A percentile compares a stretch with the other conserved stretches of the same genome.
Conservation (phyloP, 2,888 invertebrate genomes). For the Brachyptera risi region DNA sequence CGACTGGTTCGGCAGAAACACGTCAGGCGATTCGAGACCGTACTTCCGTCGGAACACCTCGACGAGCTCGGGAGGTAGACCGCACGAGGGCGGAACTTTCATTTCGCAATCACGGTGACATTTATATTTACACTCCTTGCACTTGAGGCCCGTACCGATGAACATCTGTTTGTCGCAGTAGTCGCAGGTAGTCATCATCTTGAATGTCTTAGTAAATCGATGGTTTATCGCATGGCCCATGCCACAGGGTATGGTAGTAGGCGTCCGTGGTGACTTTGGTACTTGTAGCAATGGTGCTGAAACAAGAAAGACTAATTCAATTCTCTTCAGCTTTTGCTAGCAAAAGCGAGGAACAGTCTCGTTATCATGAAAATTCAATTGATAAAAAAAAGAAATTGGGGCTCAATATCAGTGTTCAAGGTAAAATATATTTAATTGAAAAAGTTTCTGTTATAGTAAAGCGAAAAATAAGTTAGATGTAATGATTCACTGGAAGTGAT, state of each 20-base stretch:
- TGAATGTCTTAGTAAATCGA: slow-evolving; percentile 84
- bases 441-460: too few relatives aligned
- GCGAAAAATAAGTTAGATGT: not conserved
- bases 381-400: too few relatives aligned
- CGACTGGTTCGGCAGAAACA: slow-evolving; percentile 41
- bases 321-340: too few relatives aligned
- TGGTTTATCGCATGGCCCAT: slow-evolving; percentile 91
- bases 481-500: not conserved
- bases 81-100: slow-evolving; percentile 90
- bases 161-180: slow-evolving; percentile 86
- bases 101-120: slow-evolving; percentile 85
- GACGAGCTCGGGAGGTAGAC: slow-evolving; percentile 79
- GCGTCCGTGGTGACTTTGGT: slow-evolving; percentile 71
- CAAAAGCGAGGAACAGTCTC: too few relatives aligned
- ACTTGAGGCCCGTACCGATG: slow-evolving; percentile 75
- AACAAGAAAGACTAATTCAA: slow-evolving; percentile 13
- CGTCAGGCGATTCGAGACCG: slow-evolving; percentile 48
- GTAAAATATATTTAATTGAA: too few relatives aligned
- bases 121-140: slow-evolving; percentile 92
- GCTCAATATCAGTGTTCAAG: too few relatives aligned
- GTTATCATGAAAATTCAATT: too few relatives aligned
- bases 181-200: slow-evolving; percentile 85
- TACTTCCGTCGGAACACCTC: slow-evolving; percentile 65
- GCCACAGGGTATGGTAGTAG: slow-evolving; percentile 65
- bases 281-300: slow-evolving; percentile 50